Evolutionary conservation across 2,113 vertebrate genomes (phyloP), one percentile per base, ranked within the genome.

Genomic region (Corapipo altera): DNA sequence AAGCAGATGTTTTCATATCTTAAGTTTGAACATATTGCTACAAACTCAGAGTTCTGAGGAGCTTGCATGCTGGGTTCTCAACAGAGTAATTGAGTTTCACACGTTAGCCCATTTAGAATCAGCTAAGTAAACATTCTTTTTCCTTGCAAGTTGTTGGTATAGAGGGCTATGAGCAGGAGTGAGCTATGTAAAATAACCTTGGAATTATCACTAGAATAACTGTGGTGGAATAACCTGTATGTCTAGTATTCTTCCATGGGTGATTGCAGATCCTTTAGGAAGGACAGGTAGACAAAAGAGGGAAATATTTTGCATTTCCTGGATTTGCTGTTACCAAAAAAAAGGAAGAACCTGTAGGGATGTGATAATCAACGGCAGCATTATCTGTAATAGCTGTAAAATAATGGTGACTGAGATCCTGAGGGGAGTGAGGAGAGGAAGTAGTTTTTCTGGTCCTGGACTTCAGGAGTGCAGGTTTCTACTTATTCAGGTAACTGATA

Each of bases 41-140:
- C 59, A 66, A 49, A 71, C 72, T 59, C 59, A 44, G 74, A 91
- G 43, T 77, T 94, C 23, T 66, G 55, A 89, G 64, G 69, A 64
- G 54, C 44, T 86, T 86, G 28, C 59, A 19, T 74, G 75, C 88
- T 95, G 79, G 28, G 41, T 14, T 93, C 79, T 83, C 80, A 86
- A 51, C 15, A 66, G 65, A 43, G 19, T 71, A 89, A 89, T 84
- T 74, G 80, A 70, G 28, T 80, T 95, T 82, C 67, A 72, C 46
- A 44, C 48, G 65, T 33, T 85, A 52, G 43, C 37, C 61, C 18
- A 12, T 85, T 89, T 80, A 59, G 74, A 85, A 89, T 85, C 30
- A 72, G 41, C 44, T 52, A 52, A 79, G n/a, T 88, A 75, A 89
- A 64, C 44, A 90, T 69, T 22, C 6, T 78, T 70, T 75, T 91